Percentiles rank a stretch among this genome's conserved stretches.
phyloP scores from a whole-genome alignment of 1,140 invertebrate species.

The Nasonia vitripennis region DNA sequence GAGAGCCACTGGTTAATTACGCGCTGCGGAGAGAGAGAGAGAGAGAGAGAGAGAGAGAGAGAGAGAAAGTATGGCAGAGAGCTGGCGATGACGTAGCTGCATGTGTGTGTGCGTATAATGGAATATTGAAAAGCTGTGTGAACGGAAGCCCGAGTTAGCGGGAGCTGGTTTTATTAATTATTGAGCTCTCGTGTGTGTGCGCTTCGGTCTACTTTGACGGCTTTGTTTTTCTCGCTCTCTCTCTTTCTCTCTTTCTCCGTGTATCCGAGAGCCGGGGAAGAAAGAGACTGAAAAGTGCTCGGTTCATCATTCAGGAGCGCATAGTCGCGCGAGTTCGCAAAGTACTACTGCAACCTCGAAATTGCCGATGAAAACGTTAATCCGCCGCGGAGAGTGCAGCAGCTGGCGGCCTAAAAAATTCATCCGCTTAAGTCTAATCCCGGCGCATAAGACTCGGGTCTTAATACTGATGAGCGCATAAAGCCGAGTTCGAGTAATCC shows the following conservation, averaged over 20 bases:
- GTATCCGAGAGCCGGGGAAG: too few species aligned
- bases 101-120: background rate
- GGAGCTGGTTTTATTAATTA: slow-evolving; percentile 1
- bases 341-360: background rate
- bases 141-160: background rate
- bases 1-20: slow-evolving; percentile 16
- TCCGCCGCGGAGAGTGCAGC: background rate
- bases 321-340: background rate
- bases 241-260: too few species aligned
- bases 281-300: too few species aligned
- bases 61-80: background rate
- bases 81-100: background rate
- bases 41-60: background rate
- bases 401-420: background rate
- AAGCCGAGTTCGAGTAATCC: slow-evolving; percentile 10
- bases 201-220: too few species aligned
- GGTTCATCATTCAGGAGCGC: too few species aligned
- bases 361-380: background rate
- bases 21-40: background rate
- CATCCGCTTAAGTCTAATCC: slow-evolving; percentile 5
- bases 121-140: background rate
- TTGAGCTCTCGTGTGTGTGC: too few species aligned
- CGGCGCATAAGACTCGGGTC: background rate
- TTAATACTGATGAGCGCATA: slow-evolving; percentile 22
- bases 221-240: too few species aligned